Base-by-base conservation (phyloP, 2,113 vertebrate genomes). In the Polypterus senegalus region DNA sequence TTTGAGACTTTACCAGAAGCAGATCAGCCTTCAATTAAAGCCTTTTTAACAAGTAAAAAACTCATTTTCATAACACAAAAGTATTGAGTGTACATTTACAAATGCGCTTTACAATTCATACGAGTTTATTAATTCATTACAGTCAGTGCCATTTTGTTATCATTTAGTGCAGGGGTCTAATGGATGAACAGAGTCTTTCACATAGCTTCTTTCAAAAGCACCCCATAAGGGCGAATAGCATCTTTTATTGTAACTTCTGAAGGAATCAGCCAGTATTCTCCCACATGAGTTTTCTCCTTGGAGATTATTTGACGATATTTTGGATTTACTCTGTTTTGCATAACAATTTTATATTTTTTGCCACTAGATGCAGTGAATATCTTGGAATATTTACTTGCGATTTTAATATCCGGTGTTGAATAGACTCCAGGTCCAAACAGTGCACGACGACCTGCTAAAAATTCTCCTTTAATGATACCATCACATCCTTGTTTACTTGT, bases 221-320 rank as follows among this genome's bases (percentile, higher is more conserved):
- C 4, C 5, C 56, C 56, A 57, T 57, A 57, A 27, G 56, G 56
- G 27, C 56, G 56, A 43, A 57, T 57, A 27, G 56, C 43, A 6
- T 57, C 9, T 57, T 45, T 57, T 45, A 57, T 57, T 6, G 46
- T 27, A 44, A 45, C 7, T 1, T 45, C 56, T 9, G 43, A 11
- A 45, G 56, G 56, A 45, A 57, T 57, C 11, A 57, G 56, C 56
- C 56, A 57, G 27, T 57, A 57, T 5, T 57, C 56, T 45, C 56
- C 56, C 43, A 57, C 56, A 57, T 57, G 27, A 44, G 43, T 3
- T 4, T 11, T 45, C 2, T 27, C n/a, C 5, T 27, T 57, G 56
- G 27, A 4, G 7, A 57, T 57, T 9, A 57, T 57, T 44, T 57
- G 43, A 5, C 56, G 43, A 5, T 2, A 45, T 45, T 44, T 4